These are phyloP conservation scores for Toxotes jaculatrix DNA, from an alignment of 2,113 vertebrate species.

Conservation along the genomic window DNA sequence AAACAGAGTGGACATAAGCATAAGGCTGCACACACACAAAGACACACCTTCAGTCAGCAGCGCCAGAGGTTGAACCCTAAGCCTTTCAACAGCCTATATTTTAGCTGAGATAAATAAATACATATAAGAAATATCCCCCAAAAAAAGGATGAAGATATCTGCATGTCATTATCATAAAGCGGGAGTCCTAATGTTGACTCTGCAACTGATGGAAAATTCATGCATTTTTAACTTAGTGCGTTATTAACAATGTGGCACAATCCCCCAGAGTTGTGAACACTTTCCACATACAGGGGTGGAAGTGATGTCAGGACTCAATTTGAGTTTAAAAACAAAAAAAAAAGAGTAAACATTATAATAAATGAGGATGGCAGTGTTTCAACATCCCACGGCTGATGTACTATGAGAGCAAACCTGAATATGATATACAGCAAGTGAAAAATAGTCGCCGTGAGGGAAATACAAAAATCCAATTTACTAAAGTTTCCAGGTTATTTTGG, in stretches of 20 bases:
- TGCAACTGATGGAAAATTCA: constrained; percentile 51
- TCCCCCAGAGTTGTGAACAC: constrained; percentile 48
- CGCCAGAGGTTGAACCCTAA: neutral
- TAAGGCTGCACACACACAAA: neutral
- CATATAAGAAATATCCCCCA: neutral
- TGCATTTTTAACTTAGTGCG: constrained; percentile 63
- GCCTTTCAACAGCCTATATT: constrained; percentile 16
- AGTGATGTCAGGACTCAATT: constrained; percentile 39
- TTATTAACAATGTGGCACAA: constrained; percentile 62
- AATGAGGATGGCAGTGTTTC: constrained; percentile 21
- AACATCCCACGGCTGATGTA: constrained; percentile 18
- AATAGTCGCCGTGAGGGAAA: neutral
- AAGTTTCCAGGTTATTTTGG: neutral
- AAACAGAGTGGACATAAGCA: constrained; percentile 24
- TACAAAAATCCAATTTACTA: neutral
- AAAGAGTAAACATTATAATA: constrained; percentile 23
- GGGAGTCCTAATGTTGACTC: constrained; percentile 32
- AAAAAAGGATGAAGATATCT: constrained; percentile 12
- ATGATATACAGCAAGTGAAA: neutral
- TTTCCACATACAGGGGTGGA: constrained; percentile 19
- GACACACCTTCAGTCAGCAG: neutral
- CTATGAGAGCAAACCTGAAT: constrained; percentile 1
- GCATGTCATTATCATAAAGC: constrained; percentile 29
- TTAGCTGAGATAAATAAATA: constrained; percentile 21
- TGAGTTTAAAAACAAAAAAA: neutral